Conservation (phyloP, 2,113 vertebrate genomes). For the Channa argus region DNA sequence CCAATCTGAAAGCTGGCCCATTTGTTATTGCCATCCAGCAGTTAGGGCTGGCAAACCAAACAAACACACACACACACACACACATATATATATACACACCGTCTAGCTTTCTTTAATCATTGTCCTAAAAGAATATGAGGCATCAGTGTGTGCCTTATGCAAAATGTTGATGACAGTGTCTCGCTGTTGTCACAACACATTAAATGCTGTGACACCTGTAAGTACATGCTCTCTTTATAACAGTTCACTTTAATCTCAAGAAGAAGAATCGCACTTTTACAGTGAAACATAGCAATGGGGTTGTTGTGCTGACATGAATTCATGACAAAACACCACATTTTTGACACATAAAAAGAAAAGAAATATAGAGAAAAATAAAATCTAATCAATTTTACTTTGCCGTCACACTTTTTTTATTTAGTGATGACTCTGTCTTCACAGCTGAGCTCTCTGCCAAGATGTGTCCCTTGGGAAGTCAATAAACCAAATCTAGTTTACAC, state of each 20-base stretch:
- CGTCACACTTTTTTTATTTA: conserved; percentile 49
- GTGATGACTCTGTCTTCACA: conserved; percentile 52
- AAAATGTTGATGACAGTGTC: conserved; percentile 46
- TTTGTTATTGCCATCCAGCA: conserved; percentile 76
- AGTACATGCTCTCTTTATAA: conserved; percentile 61
- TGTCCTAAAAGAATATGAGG: conserved; percentile 42
- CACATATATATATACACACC: conserved; percentile 1
- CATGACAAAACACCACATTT: conserved; percentile 61
- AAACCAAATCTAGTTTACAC: conserved; percentile 54
- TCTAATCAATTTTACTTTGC: conserved; percentile 58
- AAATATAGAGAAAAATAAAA: conserved; percentile 54
- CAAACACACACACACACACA: conserved; percentile 1
- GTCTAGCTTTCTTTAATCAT: conserved; percentile 66
- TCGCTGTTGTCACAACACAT: conserved; percentile 68
- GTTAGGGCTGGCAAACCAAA: conserved; percentile 73
- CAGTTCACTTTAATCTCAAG: conserved; percentile 72
- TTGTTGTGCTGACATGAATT: conserved; percentile 58
- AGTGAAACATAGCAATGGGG: conserved; percentile 51
- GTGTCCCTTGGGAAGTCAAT: conserved; percentile 50
- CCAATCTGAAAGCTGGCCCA: conserved; percentile 81
- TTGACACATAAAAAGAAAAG: conserved; percentile 58
- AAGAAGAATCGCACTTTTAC: conserved; percentile 58
- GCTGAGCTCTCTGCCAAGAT: conserved; percentile 61
- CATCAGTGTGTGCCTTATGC: conserved; percentile 39
- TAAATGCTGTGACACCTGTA: conserved; percentile 69